These are phyloP conservation scores for Corynorhinus townsendii DNA, from an alignment of 2,113 vertebrate genomes.

Conservation along the genomic window DNA sequence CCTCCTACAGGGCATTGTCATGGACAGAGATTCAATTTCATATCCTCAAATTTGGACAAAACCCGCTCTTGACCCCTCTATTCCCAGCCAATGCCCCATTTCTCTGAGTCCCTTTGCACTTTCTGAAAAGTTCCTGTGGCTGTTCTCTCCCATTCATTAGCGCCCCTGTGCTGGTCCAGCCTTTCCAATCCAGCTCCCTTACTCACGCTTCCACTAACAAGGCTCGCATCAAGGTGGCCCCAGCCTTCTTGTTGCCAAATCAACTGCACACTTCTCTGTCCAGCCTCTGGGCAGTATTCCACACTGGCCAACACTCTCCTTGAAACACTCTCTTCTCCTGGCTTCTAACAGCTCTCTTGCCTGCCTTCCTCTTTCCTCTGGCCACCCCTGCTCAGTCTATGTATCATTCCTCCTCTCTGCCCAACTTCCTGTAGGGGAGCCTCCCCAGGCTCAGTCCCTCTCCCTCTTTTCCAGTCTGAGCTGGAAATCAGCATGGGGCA, in stretches of 20 bases:
- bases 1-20: background rate
- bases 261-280: background rate
- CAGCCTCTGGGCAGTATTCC: background rate
- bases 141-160: background rate
- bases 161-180: background rate
- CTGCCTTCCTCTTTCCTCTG: background rate
- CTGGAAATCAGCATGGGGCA: background rate
- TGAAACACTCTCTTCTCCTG: background rate
- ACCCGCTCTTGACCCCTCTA: background rate
- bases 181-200: background rate
- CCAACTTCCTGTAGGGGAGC: background rate
- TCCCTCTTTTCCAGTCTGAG: background rate
- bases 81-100: background rate
- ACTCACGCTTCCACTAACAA: background rate
- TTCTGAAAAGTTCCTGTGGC: background rate
- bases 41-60: background rate
- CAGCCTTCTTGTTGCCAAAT: background rate
- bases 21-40: background rate
- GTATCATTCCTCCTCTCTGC: background rate
- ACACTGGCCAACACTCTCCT: rapidly evolving
- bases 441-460: background rate
- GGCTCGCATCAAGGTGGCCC: background rate
- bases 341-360: background rate
- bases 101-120: background rate
- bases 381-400: background rate